Evolutionary conservation across 2,113 vertebrate species (phyloP).

Genomic region (Corythoichthys intestinalis): DNA sequence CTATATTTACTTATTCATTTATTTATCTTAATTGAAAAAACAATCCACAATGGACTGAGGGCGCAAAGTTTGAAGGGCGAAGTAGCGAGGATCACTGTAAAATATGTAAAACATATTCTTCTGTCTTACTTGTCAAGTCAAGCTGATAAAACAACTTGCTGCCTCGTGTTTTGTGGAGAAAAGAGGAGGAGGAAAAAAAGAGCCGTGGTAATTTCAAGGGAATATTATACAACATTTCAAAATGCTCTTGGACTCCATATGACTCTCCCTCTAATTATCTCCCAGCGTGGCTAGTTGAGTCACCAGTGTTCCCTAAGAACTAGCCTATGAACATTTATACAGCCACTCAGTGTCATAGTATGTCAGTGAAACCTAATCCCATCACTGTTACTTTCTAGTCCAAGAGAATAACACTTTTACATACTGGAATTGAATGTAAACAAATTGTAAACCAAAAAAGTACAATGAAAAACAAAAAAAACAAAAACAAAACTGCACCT

Average conservation of each 20-base stretch:
- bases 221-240: conserved; percentile 24
- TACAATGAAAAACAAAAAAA: no score
- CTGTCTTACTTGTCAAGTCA: not conserved
- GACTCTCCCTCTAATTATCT: conserved; percentile 14
- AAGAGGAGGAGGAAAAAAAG: not conserved
- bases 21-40: no score
- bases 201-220: not conserved
- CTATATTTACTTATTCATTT: no score
- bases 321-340: conserved; percentile 48
- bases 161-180: not conserved
- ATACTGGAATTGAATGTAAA: conserved; percentile 3
- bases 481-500: no score
- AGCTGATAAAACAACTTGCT: not conserved
- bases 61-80: no score
- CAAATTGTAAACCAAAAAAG: no score
- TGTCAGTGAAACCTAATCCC: conserved; percentile 51
- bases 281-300: conserved; percentile 36
- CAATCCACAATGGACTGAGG: no score
- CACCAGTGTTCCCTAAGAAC: conserved; percentile 40
- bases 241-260: conserved; percentile 24
- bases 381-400: conserved; percentile 19
- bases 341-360: conserved; percentile 37
- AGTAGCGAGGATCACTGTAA: no score
- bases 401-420: conserved; percentile 20
- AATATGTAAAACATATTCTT: no score